These are phyloP conservation scores for Stegostoma tigrinum DNA, from an alignment of 2,113 vertebrate genomes.

Conservation along the genomic window DNA sequence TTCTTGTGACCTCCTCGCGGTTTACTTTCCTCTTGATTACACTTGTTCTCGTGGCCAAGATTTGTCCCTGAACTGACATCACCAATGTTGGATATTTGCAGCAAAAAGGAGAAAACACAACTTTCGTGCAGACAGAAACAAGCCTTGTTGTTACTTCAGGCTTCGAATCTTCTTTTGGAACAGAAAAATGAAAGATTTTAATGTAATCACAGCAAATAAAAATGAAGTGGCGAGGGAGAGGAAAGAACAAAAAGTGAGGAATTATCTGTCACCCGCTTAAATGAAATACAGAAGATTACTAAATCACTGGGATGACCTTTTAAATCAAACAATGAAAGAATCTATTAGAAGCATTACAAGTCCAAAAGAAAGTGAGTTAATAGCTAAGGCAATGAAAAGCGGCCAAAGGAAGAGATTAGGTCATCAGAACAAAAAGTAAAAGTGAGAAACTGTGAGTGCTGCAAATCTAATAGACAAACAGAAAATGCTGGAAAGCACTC, in stretches of 20 bases:
- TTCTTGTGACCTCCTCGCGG: not conserved
- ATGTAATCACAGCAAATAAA: not conserved
- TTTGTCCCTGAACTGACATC: not conserved
- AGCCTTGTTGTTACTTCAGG: not conserved
- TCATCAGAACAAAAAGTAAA: not conserved
- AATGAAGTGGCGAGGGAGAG: not conserved
- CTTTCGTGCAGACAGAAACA: not conserved
- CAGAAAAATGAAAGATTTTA: not conserved
- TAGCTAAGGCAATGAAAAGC: not conserved
- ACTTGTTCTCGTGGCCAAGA: not conserved
- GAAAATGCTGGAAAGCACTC: not conserved
- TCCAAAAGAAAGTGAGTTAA: not conserved
- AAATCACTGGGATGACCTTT: not conserved
- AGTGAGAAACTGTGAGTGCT: not conserved
- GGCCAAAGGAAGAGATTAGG: not conserved
- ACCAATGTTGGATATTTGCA: not conserved
- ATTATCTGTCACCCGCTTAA: not conserved
- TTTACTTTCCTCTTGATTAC: not conserved
- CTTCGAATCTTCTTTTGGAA: not conserved
- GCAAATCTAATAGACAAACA: not conserved
- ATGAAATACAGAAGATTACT: not conserved
- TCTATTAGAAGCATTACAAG: not conserved
- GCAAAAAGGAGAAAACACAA: not conserved
- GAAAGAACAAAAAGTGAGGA: not conserved
- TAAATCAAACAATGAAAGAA: conserved; percentile 4